Percentiles rank a stretch among this genome's conserved stretches.
Conservation (phyloP, 2,113 vertebrate genomes). For the Lycaon pictus region DNA sequence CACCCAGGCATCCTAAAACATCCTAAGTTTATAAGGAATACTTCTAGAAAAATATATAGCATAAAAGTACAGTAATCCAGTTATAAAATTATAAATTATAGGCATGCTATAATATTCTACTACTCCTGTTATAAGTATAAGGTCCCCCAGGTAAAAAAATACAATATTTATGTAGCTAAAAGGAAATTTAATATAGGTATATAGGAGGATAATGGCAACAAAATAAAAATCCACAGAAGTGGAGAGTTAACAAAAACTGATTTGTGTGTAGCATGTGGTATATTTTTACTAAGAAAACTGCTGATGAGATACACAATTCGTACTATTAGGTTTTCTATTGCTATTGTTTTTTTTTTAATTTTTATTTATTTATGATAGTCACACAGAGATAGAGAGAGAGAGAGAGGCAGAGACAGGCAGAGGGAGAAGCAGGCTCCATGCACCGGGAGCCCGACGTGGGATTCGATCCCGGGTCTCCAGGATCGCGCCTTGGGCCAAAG, state of each 20-base stretch:
- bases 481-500: no score
- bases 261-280: not conserved
- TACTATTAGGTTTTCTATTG: not conserved
- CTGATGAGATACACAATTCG: not conserved
- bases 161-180: not conserved
- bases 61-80: not conserved
- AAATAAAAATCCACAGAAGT: not conserved
- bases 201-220: not conserved
- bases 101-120: not conserved
- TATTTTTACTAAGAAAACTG: slow-evolving; percentile 3
- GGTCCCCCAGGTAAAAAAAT: not conserved
- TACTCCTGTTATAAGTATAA: not conserved
- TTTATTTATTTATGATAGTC: no score
- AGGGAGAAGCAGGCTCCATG: no score
- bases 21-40: not conserved
- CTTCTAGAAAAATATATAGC: slow-evolving; percentile 1
- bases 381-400: no score
- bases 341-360: not conserved
- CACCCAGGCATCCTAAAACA: not conserved
- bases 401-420: no score
- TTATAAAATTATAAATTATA: slow-evolving; percentile 21
- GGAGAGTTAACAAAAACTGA: not conserved
- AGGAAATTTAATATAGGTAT: not conserved
- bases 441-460: no score
- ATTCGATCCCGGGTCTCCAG: no score